Evolutionary conservation across 2,797 vertebrate species (phyloP), one percentile per base, ranked within the genome.

Genomic region (Trichosurus vulpecula): DNA sequence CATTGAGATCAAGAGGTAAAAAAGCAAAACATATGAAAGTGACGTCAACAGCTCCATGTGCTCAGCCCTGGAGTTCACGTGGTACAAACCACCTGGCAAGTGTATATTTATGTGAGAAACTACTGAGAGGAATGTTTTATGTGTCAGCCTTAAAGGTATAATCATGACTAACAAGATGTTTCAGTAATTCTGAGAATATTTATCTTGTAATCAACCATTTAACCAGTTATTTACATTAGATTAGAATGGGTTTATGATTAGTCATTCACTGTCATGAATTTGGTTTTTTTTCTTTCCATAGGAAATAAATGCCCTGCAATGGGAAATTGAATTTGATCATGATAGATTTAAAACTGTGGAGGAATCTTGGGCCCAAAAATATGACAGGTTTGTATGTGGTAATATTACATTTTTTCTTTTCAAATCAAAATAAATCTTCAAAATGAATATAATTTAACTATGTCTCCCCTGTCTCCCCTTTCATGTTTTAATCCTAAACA

Each of bases 281-380:
- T 89, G 27, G 1, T 57, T 93, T 96, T 6, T 97, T 98, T 94
- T 98, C 87, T 97, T 95, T 91, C 93, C 91, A 53, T 96, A 99
- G 99, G 99, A 99, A 98, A 99, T 99, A 96, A 99, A 99, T 98
- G 98, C 98, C 91, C 96, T 99, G 97, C 99, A 99, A 91, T 99
- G 99, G 99, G 99, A 99, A 98, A 99, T 99, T 92, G 99, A 99
- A 97, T 99, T 99, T 98, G 99, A 99, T 97, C 99, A 99, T 97
- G 98, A 98, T 95, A 99, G 99, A 98, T 98, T 99, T 98, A 99
- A 99, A 98, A 99, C 99, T 97, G 94, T 98, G 94, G 99, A 99
- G 94, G 99, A 99, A 97, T 98, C 98, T 0, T 99, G 99, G 99
- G 99, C 98, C 94, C 98, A 99, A 97, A 99, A 99, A 96, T 99